phyloP scores from a whole-genome alignment of 1,140 invertebrate species.

The Bombus superbus region DNA sequence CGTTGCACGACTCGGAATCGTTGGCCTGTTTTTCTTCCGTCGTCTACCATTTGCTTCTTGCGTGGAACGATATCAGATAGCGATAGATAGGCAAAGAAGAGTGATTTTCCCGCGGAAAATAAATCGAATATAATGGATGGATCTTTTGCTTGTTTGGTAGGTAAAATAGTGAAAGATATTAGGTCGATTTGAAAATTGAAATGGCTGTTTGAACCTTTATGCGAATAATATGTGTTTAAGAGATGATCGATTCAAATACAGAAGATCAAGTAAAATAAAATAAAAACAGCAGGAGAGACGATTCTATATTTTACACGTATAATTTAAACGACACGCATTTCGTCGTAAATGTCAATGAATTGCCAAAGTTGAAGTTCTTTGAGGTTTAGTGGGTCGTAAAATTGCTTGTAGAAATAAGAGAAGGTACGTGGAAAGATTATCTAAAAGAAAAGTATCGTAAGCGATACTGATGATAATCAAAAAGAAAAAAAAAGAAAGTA shows the following conservation, averaged over 20 bases:
- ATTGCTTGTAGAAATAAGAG: background rate
- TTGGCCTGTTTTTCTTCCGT: background rate
- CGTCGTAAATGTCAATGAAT: background rate
- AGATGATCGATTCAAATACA: too few species aligned
- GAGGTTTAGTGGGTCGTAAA: background rate
- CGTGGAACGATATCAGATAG: background rate
- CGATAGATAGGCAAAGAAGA: background rate
- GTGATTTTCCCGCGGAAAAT: background rate
- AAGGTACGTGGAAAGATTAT: background rate
- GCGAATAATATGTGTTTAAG: too few species aligned
- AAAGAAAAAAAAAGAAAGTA: background rate
- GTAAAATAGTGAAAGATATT: background rate
- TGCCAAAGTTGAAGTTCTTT: background rate
- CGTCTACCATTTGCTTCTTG: background rate
- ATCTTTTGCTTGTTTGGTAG: background rate
- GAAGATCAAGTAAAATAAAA: too few species aligned
- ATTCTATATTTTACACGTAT: background rate
- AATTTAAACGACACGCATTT: background rate
- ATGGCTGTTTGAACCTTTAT: too few species aligned
- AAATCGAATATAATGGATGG: background rate
- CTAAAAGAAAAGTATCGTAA: background rate
- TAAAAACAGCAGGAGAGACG: too few species aligned
- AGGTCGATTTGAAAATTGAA: background rate
- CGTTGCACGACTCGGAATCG: slow-evolving; percentile 6
- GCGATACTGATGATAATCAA: too few species aligned